These are phyloP conservation scores for Lindbergichthys nudifrons DNA, from an alignment of 2,797 vertebrate genomes.

Conservation along the genomic window DNA sequence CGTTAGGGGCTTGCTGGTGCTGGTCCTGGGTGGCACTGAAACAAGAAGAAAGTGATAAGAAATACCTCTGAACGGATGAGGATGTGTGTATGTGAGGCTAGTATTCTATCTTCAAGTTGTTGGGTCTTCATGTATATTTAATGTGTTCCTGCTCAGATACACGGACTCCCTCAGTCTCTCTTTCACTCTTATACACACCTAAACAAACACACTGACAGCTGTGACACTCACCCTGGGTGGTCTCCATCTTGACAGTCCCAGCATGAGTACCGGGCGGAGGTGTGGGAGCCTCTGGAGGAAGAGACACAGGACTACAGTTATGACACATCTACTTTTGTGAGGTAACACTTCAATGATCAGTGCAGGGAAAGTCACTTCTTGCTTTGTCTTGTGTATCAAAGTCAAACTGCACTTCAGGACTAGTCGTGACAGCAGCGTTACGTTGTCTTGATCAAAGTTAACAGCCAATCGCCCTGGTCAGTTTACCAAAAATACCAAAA, in stretches of 20 bases:
- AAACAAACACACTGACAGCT: not conserved
- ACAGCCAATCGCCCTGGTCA: no score
- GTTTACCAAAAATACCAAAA: not conserved
- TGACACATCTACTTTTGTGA: not conserved
- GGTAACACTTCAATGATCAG: not conserved
- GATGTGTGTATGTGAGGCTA: not conserved
- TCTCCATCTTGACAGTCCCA: conserved; percentile 64
- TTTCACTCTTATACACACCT: not conserved
- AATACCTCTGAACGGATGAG: not conserved
- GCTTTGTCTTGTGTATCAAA: not conserved
- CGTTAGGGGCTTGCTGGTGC: conserved; percentile 40
- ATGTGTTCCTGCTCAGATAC: not conserved
- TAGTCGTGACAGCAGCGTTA: not conserved
- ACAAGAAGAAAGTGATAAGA: not conserved
- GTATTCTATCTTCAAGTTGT: not conserved
- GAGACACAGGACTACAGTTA: conserved; percentile 25
- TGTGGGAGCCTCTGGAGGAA: conserved; percentile 60
- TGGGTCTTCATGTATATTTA: not conserved
- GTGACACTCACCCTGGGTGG: conserved; percentile 55
- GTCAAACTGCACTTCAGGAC: not conserved
- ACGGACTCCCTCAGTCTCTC: not conserved
- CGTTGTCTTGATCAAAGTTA: not conserved
- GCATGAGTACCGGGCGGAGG: conserved; percentile 61
- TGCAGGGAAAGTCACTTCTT: not conserved
- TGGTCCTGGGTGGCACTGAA: conserved; percentile 55